Conservation (phyloP, 2,888 invertebrate genomes). For the Hirtodrosophila alboralis region DNA sequence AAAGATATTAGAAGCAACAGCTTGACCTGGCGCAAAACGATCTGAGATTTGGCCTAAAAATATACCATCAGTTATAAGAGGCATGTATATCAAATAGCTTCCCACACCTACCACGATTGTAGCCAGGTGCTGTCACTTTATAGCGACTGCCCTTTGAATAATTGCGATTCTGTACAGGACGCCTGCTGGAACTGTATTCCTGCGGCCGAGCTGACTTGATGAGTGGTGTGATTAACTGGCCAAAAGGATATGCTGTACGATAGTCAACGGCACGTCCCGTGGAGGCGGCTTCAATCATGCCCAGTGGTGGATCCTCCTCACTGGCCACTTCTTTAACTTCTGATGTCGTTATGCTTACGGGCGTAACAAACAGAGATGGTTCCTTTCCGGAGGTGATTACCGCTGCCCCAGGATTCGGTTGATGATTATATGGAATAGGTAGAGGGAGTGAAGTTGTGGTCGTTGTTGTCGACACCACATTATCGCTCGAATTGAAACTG, state of each 20-base stretch:
- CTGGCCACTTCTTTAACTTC: conserved; percentile 11
- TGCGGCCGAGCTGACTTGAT: conserved; percentile 60
- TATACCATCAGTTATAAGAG: background rate
- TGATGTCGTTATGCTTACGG: conserved; percentile 23
- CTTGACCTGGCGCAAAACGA: conserved; percentile 83
- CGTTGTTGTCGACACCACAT: conserved; percentile 72
- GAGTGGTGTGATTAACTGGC: conserved; percentile 79
- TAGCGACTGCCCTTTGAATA: conserved; percentile 46
- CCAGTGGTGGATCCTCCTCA: conserved; percentile 16
- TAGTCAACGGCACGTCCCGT: conserved; percentile 82
- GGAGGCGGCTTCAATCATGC: conserved; percentile 53
- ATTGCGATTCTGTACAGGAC: conserved; percentile 36
- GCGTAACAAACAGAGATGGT: conserved; percentile 59
- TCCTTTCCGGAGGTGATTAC: conserved; percentile 3
- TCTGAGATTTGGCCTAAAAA: conserved; percentile 74
- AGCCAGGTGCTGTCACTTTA: conserved; percentile 21
- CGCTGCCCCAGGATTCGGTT: conserved; percentile 11
- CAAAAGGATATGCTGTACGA: conserved; percentile 80
- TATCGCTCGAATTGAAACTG: conserved; percentile 82
- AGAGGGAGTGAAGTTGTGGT: conserved; percentile 28
- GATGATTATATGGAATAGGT: conserved; percentile 70
- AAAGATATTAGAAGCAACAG: conserved; percentile 73
- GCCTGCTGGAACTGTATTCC: conserved; percentile 18
- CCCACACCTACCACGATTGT: conserved; percentile 64
- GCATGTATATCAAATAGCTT: conserved; percentile 40